Conservation (phyloP, 2,797 vertebrate genomes). For the Picus viridis region DNA sequence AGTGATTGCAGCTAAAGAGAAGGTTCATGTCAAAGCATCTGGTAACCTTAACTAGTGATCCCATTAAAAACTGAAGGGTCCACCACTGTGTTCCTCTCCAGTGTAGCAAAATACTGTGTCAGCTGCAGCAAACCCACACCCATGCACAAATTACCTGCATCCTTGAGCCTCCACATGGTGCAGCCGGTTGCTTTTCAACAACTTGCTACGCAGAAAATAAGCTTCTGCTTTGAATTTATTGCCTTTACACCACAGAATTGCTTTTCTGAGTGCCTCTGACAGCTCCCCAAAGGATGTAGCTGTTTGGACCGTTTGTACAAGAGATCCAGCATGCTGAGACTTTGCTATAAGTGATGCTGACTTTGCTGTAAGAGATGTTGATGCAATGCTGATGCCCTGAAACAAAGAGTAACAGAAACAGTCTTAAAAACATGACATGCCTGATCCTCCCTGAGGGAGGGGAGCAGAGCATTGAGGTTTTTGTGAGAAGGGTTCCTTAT, state of each 20-base stretch:
- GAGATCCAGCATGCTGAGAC: neutral
- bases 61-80: neutral
- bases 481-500: neutral
- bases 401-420: neutral
- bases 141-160: conserved; percentile 68
- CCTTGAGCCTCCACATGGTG: conserved; percentile 80
- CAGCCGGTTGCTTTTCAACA: conserved; percentile 78
- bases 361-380: conserved; percentile 20
- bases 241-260: conserved; percentile 74
- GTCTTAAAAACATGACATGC: neutral
- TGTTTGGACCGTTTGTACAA: conserved; percentile 68
- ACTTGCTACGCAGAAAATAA: conserved; percentile 77
- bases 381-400: conserved; percentile 53
- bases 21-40: neutral
- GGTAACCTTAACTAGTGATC: neutral
- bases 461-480: neutral
- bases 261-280: conserved; percentile 73
- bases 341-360: neutral
- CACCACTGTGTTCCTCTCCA: neutral
- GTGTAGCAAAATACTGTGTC: neutral
- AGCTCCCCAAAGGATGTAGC: conserved; percentile 73
- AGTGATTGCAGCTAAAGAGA: neutral
- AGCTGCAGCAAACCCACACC: neutral
- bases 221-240: conserved; percentile 68
- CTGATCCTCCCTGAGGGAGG: neutral